Evolutionary conservation across 2,888 invertebrate species (phyloP).

Genomic region (Asteroscopus sphinx): DNA sequence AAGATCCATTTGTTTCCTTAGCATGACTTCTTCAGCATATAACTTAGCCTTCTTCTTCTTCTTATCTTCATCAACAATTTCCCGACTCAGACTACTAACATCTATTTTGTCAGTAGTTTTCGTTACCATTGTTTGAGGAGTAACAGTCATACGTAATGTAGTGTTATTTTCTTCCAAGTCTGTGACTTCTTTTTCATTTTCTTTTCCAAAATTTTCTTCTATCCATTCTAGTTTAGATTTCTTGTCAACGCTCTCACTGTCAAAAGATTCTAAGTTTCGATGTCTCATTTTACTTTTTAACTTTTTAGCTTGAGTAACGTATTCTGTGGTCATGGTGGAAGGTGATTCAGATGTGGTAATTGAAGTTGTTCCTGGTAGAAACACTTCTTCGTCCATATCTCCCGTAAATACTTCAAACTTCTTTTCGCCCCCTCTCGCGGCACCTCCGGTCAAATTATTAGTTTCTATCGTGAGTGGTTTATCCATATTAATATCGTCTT

Average conservation of each 20-base stretch:
- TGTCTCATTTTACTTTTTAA: slow-evolving; percentile 20
- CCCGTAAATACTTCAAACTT: slow-evolving; percentile 56
- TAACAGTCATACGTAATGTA: background rate
- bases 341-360: slow-evolving; percentile 8
- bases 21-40: slow-evolving; percentile 63
- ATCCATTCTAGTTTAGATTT: slow-evolving; percentile 63
- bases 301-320: slow-evolving; percentile 2
- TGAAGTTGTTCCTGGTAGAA: slow-evolving; percentile 10
- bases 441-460: slow-evolving; percentile 17
- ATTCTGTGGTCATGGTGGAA: slow-evolving; percentile 8
- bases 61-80: slow-evolving; percentile 52
- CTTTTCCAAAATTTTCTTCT: slow-evolving; percentile 65
- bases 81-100: slow-evolving; percentile 63
- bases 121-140: background rate
- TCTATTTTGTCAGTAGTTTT: slow-evolving; percentile 36
- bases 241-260: slow-evolving; percentile 29
- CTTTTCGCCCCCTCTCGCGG: slow-evolving; percentile 11
- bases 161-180: slow-evolving; percentile 32
- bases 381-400: slow-evolving; percentile 55
- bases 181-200: slow-evolving; percentile 40
- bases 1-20: slow-evolving; percentile 71
- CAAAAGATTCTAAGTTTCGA: slow-evolving; percentile 16
- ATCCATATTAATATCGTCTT: slow-evolving; percentile 10
- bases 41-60: slow-evolving; percentile 46
- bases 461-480: background rate